Conservation (phyloP, 2,888 invertebrate genomes). For the Agrenia bidenticulata region DNA sequence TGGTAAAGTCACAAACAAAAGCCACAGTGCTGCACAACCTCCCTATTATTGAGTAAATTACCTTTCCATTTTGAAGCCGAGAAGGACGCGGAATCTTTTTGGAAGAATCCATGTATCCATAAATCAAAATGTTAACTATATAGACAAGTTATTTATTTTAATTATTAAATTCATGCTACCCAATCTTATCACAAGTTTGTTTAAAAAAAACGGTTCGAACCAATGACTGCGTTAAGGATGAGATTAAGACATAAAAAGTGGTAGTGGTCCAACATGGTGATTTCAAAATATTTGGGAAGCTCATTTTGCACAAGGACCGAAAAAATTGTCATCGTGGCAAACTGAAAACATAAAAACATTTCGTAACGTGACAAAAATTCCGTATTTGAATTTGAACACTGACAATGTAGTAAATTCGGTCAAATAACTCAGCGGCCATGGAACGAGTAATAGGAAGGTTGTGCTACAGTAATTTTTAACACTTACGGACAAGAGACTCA, state of each 20-base stretch:
- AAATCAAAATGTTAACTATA: neutral
- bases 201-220: neutral
- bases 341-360: too few species aligned
- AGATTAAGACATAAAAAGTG: slow-evolving; percentile 27
- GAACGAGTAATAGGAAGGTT: too few species aligned
- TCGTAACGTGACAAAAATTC: too few species aligned
- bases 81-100: neutral
- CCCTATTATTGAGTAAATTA: neutral
- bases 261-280: slow-evolving; percentile 23
- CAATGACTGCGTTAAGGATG: slow-evolving; percentile 25
- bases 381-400: too few species aligned
- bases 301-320: neutral
- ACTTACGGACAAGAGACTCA: neutral
- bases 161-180: neutral
- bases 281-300: neutral
- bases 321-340: too few species aligned
- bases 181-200: slow-evolving; percentile 3
- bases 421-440: too few species aligned
- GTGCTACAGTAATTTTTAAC: too few species aligned
- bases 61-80: neutral
- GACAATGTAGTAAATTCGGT: too few species aligned
- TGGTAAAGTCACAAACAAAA: too few species aligned
- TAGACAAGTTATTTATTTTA: neutral
- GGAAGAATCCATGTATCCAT: neutral
- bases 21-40: neutral